phyloP scores from a whole-genome alignment of 2,113 vertebrate genomes.

The Leptosomus discolor region DNA sequence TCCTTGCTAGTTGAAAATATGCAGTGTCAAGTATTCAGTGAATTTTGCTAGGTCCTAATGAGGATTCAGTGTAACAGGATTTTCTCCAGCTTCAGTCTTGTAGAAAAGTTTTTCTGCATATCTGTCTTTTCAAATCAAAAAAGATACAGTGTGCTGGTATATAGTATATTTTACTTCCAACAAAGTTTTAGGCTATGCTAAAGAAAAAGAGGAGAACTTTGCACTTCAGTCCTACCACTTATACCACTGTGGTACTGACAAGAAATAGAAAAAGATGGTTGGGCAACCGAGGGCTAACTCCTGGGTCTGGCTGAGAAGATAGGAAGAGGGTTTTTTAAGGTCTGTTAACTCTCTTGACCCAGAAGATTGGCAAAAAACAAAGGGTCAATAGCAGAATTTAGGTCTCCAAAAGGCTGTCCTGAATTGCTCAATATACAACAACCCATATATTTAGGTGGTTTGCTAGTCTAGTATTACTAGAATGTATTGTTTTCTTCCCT shows the following conservation, averaged over 20 bases:
- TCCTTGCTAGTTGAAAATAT: constrained; percentile 51
- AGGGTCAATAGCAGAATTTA: background rate
- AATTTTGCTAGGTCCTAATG: constrained; percentile 58
- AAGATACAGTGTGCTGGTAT: background rate
- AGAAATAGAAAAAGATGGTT: background rate
- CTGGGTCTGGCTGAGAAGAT: background rate
- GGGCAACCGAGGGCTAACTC: background rate
- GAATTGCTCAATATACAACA: background rate
- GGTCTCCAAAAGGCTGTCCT: background rate
- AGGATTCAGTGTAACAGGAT: constrained; percentile 51
- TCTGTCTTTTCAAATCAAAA: constrained; percentile 40
- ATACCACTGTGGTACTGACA: background rate
- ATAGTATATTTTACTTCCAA: background rate
- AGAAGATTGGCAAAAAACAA: background rate
- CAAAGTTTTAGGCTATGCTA: constrained; percentile 8
- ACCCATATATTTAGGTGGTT: background rate
- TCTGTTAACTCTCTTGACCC: background rate
- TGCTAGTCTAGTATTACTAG: background rate
- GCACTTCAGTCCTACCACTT: background rate
- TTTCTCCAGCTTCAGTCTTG: constrained; percentile 46
- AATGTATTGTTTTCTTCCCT: background rate
- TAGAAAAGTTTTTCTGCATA: constrained; percentile 46
- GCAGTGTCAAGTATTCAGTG: constrained; percentile 61
- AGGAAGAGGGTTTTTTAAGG: background rate
- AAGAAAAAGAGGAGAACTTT: background rate